These are phyloP conservation scores for Nymphalis urticae DNA, from an alignment of 2,888 invertebrate genomes.

Conservation along the genomic window DNA sequence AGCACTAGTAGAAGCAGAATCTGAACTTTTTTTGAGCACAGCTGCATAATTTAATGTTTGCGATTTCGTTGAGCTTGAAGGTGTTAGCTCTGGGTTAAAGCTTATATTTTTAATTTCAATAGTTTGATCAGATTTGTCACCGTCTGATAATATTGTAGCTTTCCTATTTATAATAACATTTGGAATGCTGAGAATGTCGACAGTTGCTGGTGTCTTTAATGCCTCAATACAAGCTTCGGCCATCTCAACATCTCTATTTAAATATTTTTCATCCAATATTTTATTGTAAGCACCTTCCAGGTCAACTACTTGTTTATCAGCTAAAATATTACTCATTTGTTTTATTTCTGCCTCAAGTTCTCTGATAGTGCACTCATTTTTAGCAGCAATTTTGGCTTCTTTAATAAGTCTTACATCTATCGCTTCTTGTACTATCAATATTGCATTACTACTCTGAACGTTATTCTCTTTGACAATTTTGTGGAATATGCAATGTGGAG, in stretches of 20 bases:
- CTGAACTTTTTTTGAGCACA: constrained; percentile 59
- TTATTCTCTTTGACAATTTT: constrained; percentile 70
- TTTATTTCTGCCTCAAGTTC: constrained; percentile 75
- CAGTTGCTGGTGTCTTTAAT: constrained; percentile 56
- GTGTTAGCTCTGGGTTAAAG: constrained; percentile 54
- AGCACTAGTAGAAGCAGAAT: constrained; percentile 65
- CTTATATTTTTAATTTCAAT: constrained; percentile 51
- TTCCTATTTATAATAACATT: constrained; percentile 56
- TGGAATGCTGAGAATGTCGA: constrained; percentile 61
- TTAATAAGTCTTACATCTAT: constrained; percentile 64
- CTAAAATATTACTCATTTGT: constrained; percentile 69
- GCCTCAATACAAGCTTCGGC: constrained; percentile 69
- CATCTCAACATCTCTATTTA: constrained; percentile 66
- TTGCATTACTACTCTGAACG: constrained; percentile 68
- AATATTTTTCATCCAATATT: constrained; percentile 57
- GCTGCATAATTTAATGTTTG: constrained; percentile 66
- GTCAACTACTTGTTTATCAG: constrained; percentile 66
- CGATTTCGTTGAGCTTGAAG: constrained; percentile 49
- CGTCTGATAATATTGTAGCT: constrained; percentile 49
- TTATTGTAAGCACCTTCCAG: constrained; percentile 58
- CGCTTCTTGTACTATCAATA: constrained; percentile 70
- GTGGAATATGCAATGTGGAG: constrained; percentile 67
- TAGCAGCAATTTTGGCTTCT: constrained; percentile 70
- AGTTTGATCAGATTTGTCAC: constrained; percentile 50
- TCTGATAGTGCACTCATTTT: constrained; percentile 66